Base-by-base conservation (phyloP, 2,797 vertebrate genomes). In the Lophotriccus pileatus region DNA sequence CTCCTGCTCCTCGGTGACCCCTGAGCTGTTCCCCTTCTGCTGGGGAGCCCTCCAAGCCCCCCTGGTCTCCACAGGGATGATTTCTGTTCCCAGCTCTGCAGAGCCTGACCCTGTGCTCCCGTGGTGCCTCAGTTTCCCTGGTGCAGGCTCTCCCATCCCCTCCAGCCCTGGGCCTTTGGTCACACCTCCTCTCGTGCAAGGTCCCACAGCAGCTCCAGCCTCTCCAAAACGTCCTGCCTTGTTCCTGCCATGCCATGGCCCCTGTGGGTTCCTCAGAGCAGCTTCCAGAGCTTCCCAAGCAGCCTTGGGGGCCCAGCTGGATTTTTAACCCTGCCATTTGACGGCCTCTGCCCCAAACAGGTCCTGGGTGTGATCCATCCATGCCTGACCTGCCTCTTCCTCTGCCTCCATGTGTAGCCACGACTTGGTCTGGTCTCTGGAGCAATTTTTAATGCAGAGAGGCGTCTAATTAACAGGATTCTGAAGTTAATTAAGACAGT, bases 401-500 rank as follows among this genome's bases (percentile, higher is more conserved):
- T 84, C 78, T 39, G 43, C 43, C 68, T 75, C 37, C 81, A 10
- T 4, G 4, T 19, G 67, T 36, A 87, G 88, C 81, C 66, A 17
- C 0, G 2, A 43, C 89, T 90, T 13, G 34, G 47, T 47, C 64
- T 73, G 83, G 87, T 84, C 93, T 84, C 89, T 56, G 55, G 89
- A 96, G 89, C 81, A 75, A 77, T 86, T 92, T 90, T 90, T 82
- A 94, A 94, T 88, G 75, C 80, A 85, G 53, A 70, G 68, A 86
- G 84, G 79, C 86, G 84, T 94, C 95, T 97, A 97, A 95, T 97
- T 97, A 97, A 95, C 90, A 87, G 62, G 89, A 92, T 94, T 87
- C 73, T 59, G 79, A 72, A 94, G 91, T 94, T 97, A 96, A 98
- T 98, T 97, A 97, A 96, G 86, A 91, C 90, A 91, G 92, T 95